Evolutionary conservation across 2,113 vertebrate genomes (phyloP), one percentile per base, ranked within the genome.

Genomic region (Chaenogobius annularis): DNA sequence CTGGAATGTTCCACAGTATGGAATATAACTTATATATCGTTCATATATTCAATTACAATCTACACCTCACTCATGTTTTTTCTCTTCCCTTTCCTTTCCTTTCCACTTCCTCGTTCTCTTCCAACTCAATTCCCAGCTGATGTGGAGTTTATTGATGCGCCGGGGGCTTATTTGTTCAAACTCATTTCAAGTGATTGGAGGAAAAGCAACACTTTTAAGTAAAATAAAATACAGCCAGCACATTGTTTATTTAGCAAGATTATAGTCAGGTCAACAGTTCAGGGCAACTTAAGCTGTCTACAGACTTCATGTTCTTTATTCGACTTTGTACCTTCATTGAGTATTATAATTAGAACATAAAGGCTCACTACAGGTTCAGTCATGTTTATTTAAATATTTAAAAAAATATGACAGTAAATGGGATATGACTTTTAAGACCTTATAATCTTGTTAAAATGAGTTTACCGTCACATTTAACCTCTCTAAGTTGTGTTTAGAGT

Each of bases 141-240:
- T 62, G 19, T 23, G 35, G 50, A 68, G 76, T 74, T 20, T 72
- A 82, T 62, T 66, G 73, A 69, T 70, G 62, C 74, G 55, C 69
- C 26, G n/a, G 22, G 48, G 31, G 46, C 43, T 40, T 82, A 43
- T 79, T 80, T 74, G 67, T 80, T 74, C 26, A 67, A 66, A 43
- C 78, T 69, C 62, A 78, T 81, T 76, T 48, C 83, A 81, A 88
- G 68, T 66, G 67, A 83, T 84, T 79, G 54, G 68, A 15, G 23
- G 64, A 14, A 68, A 70, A 69, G 75, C 66, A 23, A 72, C 73
- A 75, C 47, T 74, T 72, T 80, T 78, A 81, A 69, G 59, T 40
- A 48, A 77, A 80, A 71, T 35, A 66, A 64, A 84, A 82, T 12
- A 62, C 82, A 76, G 55, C 48, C 72, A 79, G 73, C 23, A 75